Conservation (phyloP, 2,888 invertebrate species). For the Idaea straminata region DNA sequence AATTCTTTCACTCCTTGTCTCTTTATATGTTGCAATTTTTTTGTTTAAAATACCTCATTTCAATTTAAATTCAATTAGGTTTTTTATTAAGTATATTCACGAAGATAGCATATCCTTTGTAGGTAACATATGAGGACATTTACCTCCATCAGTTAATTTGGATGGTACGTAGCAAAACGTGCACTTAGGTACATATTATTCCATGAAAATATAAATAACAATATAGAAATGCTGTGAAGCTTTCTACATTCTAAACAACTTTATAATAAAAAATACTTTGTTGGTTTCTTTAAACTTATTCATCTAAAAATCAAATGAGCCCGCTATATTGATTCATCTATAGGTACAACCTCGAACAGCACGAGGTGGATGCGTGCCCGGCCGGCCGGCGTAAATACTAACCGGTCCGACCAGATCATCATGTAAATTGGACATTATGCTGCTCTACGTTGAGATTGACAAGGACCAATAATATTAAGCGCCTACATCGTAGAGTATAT, state of each 20-base stretch:
- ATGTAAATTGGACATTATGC: slow-evolving; percentile 1
- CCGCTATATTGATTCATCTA: not conserved
- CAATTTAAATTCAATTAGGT: too few species aligned
- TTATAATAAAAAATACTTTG: not conserved
- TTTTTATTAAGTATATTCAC: too few species aligned
- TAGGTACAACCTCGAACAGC: not conserved
- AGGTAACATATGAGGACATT: not conserved
- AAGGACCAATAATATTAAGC: too few species aligned
- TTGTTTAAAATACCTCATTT: too few species aligned
- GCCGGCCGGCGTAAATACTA: slow-evolving; percentile 3
- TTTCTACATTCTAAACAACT: not conserved
- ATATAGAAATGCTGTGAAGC: not conserved
- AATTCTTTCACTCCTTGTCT: too few species aligned
- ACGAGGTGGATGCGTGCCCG: slow-evolving; percentile 8
- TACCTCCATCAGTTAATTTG: not conserved
- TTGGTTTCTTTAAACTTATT: not conserved
- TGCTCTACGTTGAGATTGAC: not conserved
- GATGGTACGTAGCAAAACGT: not conserved
- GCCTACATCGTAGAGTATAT: too few species aligned
- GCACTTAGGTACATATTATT: not conserved
- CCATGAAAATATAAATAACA: not conserved
- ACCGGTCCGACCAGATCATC: slow-evolving; percentile 14
- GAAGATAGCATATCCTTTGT: not conserved
- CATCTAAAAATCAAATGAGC: not conserved
- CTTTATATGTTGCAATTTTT: too few species aligned